A percentile compares a stretch with the other conserved stretches of the same genome.
phyloP scores from a whole-genome alignment of 2,113 vertebrate species.

The Sceloporus tristichus region DNA sequence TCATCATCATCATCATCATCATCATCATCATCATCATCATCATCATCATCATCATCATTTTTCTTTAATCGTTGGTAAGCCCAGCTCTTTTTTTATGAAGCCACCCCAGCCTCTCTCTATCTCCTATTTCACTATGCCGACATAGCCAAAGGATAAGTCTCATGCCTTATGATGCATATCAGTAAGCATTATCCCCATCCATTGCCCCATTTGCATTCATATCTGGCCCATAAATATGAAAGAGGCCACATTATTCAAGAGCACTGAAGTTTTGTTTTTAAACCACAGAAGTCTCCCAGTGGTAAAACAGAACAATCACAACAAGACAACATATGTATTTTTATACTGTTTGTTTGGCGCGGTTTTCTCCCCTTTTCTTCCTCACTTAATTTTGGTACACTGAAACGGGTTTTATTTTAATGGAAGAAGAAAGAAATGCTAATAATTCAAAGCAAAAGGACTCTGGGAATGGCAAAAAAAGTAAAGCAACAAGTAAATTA shows the following conservation, averaged over 20 bases:
- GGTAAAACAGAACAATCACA: background rate
- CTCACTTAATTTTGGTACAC: background rate
- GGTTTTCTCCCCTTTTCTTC: too few species aligned
- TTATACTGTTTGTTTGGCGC: background rate
- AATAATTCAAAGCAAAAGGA: background rate
- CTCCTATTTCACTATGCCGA: background rate
- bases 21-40: too few species aligned
- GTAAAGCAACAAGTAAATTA: background rate
- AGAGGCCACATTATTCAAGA: background rate
- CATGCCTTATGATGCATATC: background rate
- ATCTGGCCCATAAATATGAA: too few species aligned
- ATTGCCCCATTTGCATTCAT: too few species aligned
- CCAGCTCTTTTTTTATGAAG: too few species aligned
- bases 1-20: too few species aligned
- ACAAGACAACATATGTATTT: slow-evolving; percentile 29
- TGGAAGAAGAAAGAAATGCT: slow-evolving; percentile 21
- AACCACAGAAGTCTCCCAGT: background rate
- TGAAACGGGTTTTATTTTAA: background rate
- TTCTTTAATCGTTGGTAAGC: too few species aligned
- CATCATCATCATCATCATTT: too few species aligned
- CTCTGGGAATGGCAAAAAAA: slow-evolving; percentile 12
- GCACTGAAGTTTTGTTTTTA: background rate
- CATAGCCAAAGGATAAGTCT: background rate
- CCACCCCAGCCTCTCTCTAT: background rate
- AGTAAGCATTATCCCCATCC: background rate